phyloP scores from a whole-genome alignment of 2,888 invertebrate genomes.

The Galeopsomyia nigrocyanea region DNA sequence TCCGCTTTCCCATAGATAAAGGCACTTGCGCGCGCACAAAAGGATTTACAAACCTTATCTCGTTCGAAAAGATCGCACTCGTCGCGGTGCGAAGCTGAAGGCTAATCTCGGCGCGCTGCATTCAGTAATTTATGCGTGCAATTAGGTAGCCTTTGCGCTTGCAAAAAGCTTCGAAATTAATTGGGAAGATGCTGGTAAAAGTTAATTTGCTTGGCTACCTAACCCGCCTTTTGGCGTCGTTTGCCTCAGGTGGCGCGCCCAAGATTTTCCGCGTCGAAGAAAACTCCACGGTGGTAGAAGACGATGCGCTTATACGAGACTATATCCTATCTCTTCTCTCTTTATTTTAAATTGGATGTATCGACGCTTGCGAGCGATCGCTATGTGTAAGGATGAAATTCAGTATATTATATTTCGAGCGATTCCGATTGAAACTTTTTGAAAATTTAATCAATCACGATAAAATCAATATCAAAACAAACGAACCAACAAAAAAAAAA shows the following conservation, averaged over 20 bases:
- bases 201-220: conserved; percentile 64
- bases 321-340: background rate
- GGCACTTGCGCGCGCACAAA: background rate
- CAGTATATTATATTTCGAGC: no score
- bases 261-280: conserved; percentile 26
- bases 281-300: conserved; percentile 40
- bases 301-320: conserved; percentile 26
- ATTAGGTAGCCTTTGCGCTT: conserved; percentile 59
- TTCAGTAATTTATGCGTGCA: conserved; percentile 64
- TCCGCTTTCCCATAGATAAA: background rate
- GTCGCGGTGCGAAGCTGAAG: background rate
- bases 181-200: conserved; percentile 66
- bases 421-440: no score
- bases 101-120: conserved; percentile 48
- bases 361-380: conserved; percentile 11
- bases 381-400: no score
- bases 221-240: conserved; percentile 54
- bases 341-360: background rate
- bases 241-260: conserved; percentile 62
- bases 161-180: conserved; percentile 63
- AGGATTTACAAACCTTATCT: conserved; percentile 2
- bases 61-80: background rate
- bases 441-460: no score
- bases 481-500: no score
- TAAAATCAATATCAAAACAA: no score